Evolutionary conservation across 2,888 invertebrate species (phyloP), one percentile per base, ranked within the genome.

Genomic region (Drosophila meridiana): DNA sequence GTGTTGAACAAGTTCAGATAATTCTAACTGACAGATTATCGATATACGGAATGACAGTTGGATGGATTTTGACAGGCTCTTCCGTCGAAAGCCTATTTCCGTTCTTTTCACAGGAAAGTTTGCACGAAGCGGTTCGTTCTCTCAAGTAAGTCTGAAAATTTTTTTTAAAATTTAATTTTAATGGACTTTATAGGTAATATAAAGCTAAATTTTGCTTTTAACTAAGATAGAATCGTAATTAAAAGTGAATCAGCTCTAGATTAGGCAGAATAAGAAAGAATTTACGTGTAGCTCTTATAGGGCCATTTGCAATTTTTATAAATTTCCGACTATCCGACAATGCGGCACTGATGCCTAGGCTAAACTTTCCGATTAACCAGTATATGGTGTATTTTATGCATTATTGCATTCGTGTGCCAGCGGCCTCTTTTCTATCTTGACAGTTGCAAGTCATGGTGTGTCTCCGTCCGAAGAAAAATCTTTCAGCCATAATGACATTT

Each of bases 251-350:
- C 59, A 48, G 1, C 13, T 26, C 9, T 11, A 4, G 13, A 7
- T 0, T 3, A 3, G 0, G 3, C 0, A 20, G 0, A 36, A 14
- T 26, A 2, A 4, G 1, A 0, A 20, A 0, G 26, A 8, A 8
- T 8, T 26, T 13, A 0, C 36, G 47, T 0, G 36, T 30, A 5
- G 26, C 4, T 0, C 45, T 20, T 20, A 20, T 20, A 20, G 26
- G 0, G 45, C 58, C 0, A 36, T 59, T 0, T n/a, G 28, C 3
- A 28, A n/a, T 4, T 50, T 60, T 0, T 4, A 38, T 7, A 3
- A 2, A 0, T n/a, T n/a, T 20, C n/a, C 48, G 1, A 28, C 48
- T 7, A 4, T 30, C 9, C n/a, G 7, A 32, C 2, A 9, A 50
- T n/a, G 1, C n/a, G 9, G 32, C 9, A 1, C 8, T 50, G 9